Percentiles rank a stretch among this genome's conserved stretches.
Evolutionary conservation across 2,888 invertebrate species (phyloP).

Genomic region (Scelioninae gen. 1): DNA sequence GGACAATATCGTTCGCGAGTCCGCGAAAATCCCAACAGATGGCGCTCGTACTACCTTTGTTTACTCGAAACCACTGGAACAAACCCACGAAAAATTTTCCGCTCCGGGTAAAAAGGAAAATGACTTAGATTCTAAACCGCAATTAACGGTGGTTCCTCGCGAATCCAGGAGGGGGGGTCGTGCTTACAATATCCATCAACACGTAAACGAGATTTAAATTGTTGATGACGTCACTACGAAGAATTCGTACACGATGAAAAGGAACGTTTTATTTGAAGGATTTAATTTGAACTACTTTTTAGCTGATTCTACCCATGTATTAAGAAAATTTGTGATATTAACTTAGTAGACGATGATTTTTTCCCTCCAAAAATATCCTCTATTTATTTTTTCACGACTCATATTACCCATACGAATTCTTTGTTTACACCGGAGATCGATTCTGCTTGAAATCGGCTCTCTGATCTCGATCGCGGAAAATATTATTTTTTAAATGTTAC

Average conservation of each 20-base stretch:
- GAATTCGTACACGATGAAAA: neutral
- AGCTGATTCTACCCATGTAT: neutral
- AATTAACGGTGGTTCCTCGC: constrained; percentile 78
- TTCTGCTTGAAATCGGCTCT: constrained; percentile 20
- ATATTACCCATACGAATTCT: neutral
- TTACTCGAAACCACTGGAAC: constrained; percentile 74
- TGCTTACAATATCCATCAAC: constrained; percentile 83
- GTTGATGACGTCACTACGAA: neutral
- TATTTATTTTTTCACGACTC: neutral
- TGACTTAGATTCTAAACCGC: constrained; percentile 69
- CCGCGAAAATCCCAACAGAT: constrained; percentile 78
- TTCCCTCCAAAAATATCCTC: neutral
- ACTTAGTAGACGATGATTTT: constrained; percentile 7
- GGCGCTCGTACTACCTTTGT: constrained; percentile 80
- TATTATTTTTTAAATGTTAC: constrained; percentile 8
- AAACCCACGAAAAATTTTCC: constrained; percentile 19
- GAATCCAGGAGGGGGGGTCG: constrained; percentile 82
- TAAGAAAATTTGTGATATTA: constrained; percentile 45
- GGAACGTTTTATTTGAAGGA: neutral
- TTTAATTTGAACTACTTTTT: neutral
- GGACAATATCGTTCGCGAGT: constrained; percentile 81
- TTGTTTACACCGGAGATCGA: neutral
- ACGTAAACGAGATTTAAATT: constrained; percentile 81
- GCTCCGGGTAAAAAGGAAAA: constrained; percentile 42
- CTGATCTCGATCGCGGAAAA: constrained; percentile 33